phyloP scores from a whole-genome alignment of 2,113 vertebrate species.

The Pan paniscus region DNA sequence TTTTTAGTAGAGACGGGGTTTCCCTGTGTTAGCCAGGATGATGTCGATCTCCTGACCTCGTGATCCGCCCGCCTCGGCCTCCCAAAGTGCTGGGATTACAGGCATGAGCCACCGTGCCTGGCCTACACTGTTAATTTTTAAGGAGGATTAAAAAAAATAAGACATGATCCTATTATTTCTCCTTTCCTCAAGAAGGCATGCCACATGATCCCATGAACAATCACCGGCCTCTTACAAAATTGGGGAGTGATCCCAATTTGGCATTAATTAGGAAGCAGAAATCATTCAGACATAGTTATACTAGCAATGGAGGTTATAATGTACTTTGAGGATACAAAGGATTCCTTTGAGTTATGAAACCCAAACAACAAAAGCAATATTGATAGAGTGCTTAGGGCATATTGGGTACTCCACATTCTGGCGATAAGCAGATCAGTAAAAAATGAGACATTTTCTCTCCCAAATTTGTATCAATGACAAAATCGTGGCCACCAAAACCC shows the following conservation, averaged over 20 bases:
- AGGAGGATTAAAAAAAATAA: not conserved
- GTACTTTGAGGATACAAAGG: not conserved
- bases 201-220: not conserved
- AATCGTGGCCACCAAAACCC: not conserved
- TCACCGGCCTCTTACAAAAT: not conserved
- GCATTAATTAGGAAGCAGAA: not conserved
- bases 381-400: not conserved
- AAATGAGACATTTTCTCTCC: not conserved
- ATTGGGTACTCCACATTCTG: not conserved
- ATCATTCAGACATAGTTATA: not conserved
- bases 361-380: not conserved
- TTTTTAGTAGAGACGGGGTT: no score
- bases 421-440: not conserved
- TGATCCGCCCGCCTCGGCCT: no score
- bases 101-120: no score
- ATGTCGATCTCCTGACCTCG: no score
- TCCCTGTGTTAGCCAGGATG: no score
- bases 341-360: not conserved
- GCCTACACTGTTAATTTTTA: not conserved
- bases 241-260: not conserved
- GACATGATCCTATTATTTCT: not conserved
- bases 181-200: not conserved
- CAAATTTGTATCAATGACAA: not conserved
- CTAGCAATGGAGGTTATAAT: not conserved
- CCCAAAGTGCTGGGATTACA: no score